Conservation (phyloP, 2,888 invertebrate genomes). For the Amphipyra tragopoginis region DNA sequence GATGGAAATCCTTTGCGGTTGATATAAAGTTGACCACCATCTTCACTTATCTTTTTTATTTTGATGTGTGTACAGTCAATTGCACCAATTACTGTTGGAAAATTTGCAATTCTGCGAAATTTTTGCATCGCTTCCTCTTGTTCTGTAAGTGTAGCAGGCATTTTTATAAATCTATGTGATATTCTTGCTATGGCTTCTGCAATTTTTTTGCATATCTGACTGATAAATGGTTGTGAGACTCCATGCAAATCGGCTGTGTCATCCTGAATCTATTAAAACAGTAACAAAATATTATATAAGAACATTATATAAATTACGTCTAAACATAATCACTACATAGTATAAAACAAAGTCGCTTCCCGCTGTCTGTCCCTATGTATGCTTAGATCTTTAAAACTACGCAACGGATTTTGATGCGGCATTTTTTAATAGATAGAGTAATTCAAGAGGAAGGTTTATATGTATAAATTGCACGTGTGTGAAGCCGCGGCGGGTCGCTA, state of each 20-base stretch:
- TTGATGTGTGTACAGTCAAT: slow-evolving; percentile 2
- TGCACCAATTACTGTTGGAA: slow-evolving; percentile 5
- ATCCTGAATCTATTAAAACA: background rate
- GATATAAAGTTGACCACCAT: slow-evolving; percentile 6
- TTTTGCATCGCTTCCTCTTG: background rate
- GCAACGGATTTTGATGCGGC: too few species aligned
- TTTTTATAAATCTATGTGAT: background rate
- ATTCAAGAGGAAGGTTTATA: too few species aligned
- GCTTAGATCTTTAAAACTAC: too few species aligned
- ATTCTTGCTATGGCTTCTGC: background rate
- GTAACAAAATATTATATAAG: too few species aligned
- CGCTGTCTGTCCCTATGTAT: too few species aligned
- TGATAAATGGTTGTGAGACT: background rate
- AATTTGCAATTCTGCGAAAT: slow-evolving; percentile 5
- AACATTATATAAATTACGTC: too few species aligned
- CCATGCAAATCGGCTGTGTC: background rate
- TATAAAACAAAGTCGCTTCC: too few species aligned
- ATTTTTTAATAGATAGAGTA: too few species aligned
- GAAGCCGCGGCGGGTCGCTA: too few species aligned
- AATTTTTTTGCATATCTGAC: background rate
- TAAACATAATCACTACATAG: too few species aligned
- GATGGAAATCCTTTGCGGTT: slow-evolving; percentile 4
- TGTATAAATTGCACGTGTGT: too few species aligned
- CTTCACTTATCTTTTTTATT: slow-evolving; percentile 2
- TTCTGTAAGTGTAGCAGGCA: background rate